These are phyloP conservation scores for Poeciliopsis turneri DNA, from an alignment of 2,797 vertebrate genomes.

Conservation along the genomic window DNA sequence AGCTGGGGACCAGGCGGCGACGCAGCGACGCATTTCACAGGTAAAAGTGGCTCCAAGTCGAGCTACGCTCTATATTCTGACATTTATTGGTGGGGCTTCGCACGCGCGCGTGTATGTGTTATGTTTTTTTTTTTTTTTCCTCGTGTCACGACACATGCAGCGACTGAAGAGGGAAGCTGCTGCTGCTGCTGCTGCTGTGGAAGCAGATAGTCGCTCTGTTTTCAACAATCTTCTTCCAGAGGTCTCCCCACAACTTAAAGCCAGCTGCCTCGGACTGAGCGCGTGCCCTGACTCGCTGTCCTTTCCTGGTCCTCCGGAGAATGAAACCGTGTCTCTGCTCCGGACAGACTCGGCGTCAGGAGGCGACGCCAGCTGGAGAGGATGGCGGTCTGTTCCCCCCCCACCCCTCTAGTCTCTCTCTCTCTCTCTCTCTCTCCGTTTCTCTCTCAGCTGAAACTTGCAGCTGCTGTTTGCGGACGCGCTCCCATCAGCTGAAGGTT, in stretches of 20 bases:
- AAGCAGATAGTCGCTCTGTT: constrained; percentile 38
- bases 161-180: constrained; percentile 20
- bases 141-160: constrained; percentile 16
- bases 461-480: constrained; percentile 50
- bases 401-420: neutral
- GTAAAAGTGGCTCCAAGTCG: constrained; percentile 55
- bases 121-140: neutral
- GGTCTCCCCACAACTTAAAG: constrained; percentile 46
- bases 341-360: constrained; percentile 11
- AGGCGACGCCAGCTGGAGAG: constrained; percentile 42
- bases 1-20: constrained; percentile 53
- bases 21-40: constrained; percentile 64
- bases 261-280: constrained; percentile 10
- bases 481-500: constrained; percentile 75
- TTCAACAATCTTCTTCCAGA: constrained; percentile 51
- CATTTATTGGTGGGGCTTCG: neutral
- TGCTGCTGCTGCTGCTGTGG: constrained; percentile 16
- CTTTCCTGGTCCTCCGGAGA: constrained; percentile 6
- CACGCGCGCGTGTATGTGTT: neutral
- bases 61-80: neutral
- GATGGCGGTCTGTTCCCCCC: neutral
- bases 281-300: neutral
- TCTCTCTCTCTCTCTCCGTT: neutral
- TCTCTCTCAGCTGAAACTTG: constrained; percentile 1
- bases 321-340: constrained; percentile 28